Base-by-base conservation (phyloP, 2,797 vertebrate genomes). In the Spizella passerina region DNA sequence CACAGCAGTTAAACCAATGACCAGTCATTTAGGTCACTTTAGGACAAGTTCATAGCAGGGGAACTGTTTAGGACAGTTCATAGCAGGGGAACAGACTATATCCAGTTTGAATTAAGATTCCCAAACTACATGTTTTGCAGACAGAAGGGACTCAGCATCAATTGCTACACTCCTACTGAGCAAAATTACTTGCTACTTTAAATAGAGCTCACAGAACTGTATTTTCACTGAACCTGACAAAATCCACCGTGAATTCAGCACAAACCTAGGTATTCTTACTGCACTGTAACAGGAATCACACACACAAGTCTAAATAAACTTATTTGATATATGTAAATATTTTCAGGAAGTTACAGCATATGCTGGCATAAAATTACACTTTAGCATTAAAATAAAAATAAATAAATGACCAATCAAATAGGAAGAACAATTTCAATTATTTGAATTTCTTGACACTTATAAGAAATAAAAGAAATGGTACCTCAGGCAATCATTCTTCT, bases 111-210 rank as follows among this genome's bases (percentile, higher is more conserved):
- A 66, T 64, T 73, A 66, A 84, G 52, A 56, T 14, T 90, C 73
- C 43, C 63, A 93, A 91, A 86, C 19, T 46, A 20, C 50, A 41
- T 29, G 32, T 41, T 88, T 50, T 86, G 55, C 77, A 92, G 94
- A 92, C 86, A 96, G 90, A 93, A 92, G 75, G 78, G 81, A 44
- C 71, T 88, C 86, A 77, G 83, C 81, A 92, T 92, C 92, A 84
- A 65, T 84, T 77, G 70, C 52, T 90, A 55, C 18, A 43, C 32
- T 88, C 88, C 90, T 80, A 90, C 86, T 70, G 86, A 92, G 91
- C 6, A 90, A 92, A 92, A 95, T 94, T 78, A 86, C 66, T 95
- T 77, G 63, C 32, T 90, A 77, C 60, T 90, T 70, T 86, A 92
- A 96, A 94, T 92, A 84, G 70, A 92, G 71, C 56, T 64, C 78